phyloP scores from a whole-genome alignment of 1,140 invertebrate genomes.

The Brachionus rubens region DNA sequence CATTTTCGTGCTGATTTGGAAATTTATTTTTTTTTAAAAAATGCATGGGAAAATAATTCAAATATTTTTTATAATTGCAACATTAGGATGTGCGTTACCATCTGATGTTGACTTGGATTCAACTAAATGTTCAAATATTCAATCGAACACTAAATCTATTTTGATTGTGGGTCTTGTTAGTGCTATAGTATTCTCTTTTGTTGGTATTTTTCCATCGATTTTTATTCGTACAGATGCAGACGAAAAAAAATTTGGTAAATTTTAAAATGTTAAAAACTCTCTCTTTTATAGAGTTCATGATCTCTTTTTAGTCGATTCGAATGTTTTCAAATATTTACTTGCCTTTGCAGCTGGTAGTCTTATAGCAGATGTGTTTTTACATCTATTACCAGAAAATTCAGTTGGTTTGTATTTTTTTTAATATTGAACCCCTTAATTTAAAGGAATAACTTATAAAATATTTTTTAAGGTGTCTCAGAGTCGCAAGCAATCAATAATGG shows the following conservation, averaged over 20 bases:
- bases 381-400: constrained; percentile 85
- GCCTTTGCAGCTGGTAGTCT: constrained; percentile 93
- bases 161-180: background rate
- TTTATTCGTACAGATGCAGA: constrained; percentile 22
- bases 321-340: constrained; percentile 64
- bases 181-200: constrained; percentile 28
- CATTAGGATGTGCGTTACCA: background rate
- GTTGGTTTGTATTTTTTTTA: background rate
- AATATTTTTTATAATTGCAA: background rate
- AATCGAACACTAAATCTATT: background rate
- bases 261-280: background rate
- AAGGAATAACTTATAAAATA: too few species aligned
- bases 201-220: constrained; percentile 38
- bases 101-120: background rate
- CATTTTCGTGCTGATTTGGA: too few species aligned
- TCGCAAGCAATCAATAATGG: constrained; percentile 19
- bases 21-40: too few species aligned
- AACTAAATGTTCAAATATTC: background rate
- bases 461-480: constrained; percentile 7
- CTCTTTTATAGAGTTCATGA: background rate
- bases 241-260: constrained; percentile 36
- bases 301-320: background rate
- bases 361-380: constrained; percentile 90
- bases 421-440: too few species aligned
- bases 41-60: too few species aligned